Conservation (phyloP, 1,140 invertebrate species). For the Ganaspis sp. region DNA sequence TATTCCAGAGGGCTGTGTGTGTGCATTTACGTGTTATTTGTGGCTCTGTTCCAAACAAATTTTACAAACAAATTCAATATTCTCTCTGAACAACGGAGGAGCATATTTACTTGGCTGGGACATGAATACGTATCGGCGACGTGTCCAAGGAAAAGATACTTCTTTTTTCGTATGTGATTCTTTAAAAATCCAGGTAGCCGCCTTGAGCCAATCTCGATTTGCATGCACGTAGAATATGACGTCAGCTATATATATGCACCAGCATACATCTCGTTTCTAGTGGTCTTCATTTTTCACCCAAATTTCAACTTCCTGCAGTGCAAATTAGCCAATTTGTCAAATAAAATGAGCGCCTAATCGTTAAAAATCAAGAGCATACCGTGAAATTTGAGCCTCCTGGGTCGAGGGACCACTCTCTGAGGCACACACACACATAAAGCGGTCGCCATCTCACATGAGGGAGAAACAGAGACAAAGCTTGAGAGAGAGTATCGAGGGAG, state of each 20-base stretch:
- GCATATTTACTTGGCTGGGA: neutral
- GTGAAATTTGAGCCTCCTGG: constrained; percentile 23
- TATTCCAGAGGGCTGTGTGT: neutral
- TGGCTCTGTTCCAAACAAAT: constrained; percentile 19
- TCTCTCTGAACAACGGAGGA: neutral
- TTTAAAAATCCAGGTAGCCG: neutral
- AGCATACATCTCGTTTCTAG: too few species aligned
- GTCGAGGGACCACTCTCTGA: neutral
- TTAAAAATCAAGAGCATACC: constrained; percentile 21
- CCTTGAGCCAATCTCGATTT: neutral
- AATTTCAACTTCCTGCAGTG: neutral
- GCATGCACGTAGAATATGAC: too few species aligned
- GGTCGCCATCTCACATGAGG: neutral
- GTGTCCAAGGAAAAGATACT: neutral
- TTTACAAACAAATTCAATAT: constrained; percentile 1
- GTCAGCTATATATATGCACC: neutral
- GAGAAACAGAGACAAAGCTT: constrained; percentile 1
- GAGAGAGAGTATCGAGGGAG: neutral
- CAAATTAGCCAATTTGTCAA: constrained; percentile 23
- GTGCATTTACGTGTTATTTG: neutral
- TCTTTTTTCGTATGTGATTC: too few species aligned
- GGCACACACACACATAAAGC: neutral
- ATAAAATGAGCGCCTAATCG: constrained; percentile 19
- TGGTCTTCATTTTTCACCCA: neutral
- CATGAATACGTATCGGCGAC: constrained; percentile 4